These are phyloP conservation scores for Synanthedon vespiformis DNA, from an alignment of 2,888 invertebrate genomes.

Conservation along the genomic window DNA sequence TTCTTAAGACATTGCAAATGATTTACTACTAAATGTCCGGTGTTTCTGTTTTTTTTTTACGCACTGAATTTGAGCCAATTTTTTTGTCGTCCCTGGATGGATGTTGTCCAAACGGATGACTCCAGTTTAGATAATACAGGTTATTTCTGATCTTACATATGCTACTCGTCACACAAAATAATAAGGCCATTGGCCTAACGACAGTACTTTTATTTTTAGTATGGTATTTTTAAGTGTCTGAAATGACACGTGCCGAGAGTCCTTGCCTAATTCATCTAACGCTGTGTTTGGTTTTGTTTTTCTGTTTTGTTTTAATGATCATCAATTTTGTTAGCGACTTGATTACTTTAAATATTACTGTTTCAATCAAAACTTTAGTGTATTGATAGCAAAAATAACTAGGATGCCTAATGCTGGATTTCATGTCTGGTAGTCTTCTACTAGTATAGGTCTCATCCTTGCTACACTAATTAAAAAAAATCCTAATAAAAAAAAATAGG, in stretches of 20 bases:
- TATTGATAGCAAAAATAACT: too few relatives aligned
- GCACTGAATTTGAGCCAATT: constrained; percentile 49
- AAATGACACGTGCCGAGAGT: constrained; percentile 13
- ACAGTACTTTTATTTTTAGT: constrained; percentile 40
- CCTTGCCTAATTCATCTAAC: background rate
- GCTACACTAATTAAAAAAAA: too few relatives aligned
- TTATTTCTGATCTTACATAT: constrained; percentile 64
- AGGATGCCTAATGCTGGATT: too few relatives aligned
- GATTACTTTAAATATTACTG: background rate
- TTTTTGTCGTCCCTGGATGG: constrained; percentile 35
- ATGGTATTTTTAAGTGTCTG: constrained; percentile 37
- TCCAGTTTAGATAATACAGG: constrained; percentile 62
- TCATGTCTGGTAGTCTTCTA: too few relatives aligned
- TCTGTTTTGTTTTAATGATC: constrained; percentile 1
- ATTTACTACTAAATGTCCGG: constrained; percentile 30
- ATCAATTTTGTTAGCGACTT: background rate
- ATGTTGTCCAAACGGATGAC: constrained; percentile 36
- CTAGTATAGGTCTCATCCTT: too few relatives aligned
- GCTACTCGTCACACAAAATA: constrained; percentile 63
- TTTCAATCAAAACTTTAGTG: too few relatives aligned
- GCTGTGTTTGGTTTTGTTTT: constrained; percentile 17
- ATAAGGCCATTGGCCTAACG: constrained; percentile 70
- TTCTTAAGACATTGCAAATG: constrained; percentile 41
- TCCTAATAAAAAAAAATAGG: too few relatives aligned
- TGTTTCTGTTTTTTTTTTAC: constrained; percentile 21